Evolutionary conservation across 2,797 vertebrate genomes (phyloP).

Genomic region (Eurystomus glaucurus): DNA sequence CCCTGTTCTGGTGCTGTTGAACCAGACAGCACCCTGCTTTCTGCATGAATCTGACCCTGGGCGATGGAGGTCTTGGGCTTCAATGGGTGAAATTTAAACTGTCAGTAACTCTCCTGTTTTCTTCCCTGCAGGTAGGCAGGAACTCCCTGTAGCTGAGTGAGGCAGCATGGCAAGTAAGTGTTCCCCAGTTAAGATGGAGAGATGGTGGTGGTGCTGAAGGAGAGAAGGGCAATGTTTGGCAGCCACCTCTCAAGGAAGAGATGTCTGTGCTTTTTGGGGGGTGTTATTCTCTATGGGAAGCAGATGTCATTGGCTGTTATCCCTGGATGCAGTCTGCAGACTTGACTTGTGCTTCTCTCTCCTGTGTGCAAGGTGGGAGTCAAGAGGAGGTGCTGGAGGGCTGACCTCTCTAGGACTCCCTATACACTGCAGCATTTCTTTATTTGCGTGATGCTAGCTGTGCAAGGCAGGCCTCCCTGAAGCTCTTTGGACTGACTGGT

Average conservation of each 20-base stretch:
- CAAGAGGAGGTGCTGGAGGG: neutral
- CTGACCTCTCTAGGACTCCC: neutral
- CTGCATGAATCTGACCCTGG: neutral
- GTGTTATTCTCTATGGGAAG: neutral
- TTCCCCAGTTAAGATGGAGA: neutral
- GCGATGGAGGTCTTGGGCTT: neutral
- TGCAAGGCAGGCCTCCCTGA: neutral
- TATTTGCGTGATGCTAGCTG: neutral
- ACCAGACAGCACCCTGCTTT: neutral
- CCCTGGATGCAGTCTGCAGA: neutral
- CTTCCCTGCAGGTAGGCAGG: constrained; percentile 74
- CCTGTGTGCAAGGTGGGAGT: neutral
- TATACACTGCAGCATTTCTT: neutral
- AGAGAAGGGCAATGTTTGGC: neutral
- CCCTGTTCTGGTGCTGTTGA: neutral
- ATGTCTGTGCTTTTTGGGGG: neutral
- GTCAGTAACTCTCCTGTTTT: constrained; percentile 54
- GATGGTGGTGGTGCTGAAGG: neutral
- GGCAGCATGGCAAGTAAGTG: constrained; percentile 84
- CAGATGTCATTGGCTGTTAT: neutral
- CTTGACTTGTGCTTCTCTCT: constrained; percentile 28
- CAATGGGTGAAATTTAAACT: neutral
- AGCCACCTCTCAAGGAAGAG: neutral
- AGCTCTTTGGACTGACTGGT: neutral
- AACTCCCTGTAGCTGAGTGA: neutral